Base-by-base conservation (phyloP, 23 tunicate species). In the Pegea sp. region DNA sequence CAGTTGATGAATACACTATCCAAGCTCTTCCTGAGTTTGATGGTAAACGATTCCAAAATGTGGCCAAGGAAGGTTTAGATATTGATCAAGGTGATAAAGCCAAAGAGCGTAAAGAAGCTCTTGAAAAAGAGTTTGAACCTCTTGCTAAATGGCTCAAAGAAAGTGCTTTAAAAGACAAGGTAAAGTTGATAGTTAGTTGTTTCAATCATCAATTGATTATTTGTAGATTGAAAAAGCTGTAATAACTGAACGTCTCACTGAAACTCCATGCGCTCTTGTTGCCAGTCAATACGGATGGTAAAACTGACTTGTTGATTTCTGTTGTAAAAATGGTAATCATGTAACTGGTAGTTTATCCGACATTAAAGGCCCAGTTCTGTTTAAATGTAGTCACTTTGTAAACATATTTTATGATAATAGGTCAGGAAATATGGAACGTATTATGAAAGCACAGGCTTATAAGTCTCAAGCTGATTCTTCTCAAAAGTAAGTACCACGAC, bases 381-480 rank as follows among this genome's bases (percentile, higher is more conserved):
- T n/a, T n/a, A n/a, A n/a, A n/a, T n/a, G n/a, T n/a, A n/a, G n/a
- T n/a, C n/a, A n/a, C n/a, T n/a, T n/a, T n/a, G n/a, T n/a, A n/a
- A n/a, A n/a, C n/a, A n/a, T n/a, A n/a, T n/a, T n/a, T n/a, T n/a
- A n/a, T n/a, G n/a, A n/a, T n/a, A n/a, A n/a, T 48, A 84, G 95
- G 95, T 91, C 99, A 57, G 99, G 93, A 29, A 91, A 91, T 72
- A 91, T 91, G 99, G 93, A 91, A 33, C 72, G 99, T 32, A 91
- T 91, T 29, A 91, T 91, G 99, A 73, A 72, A 44, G 99, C 99
- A 26, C 99, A 91, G 72, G 99, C 99, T 48, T 89, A 89, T 46
- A 70, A 89, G 44, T 58, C 90, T 20, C 71, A 66, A 31, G 64
- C 75, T 33, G 98, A 89, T 32, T 26, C 76, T 26, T 63, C 93